These are phyloP conservation scores for Excalfactoria chinensis DNA, from an alignment of 2,113 vertebrate species.

Conservation along the genomic window DNA sequence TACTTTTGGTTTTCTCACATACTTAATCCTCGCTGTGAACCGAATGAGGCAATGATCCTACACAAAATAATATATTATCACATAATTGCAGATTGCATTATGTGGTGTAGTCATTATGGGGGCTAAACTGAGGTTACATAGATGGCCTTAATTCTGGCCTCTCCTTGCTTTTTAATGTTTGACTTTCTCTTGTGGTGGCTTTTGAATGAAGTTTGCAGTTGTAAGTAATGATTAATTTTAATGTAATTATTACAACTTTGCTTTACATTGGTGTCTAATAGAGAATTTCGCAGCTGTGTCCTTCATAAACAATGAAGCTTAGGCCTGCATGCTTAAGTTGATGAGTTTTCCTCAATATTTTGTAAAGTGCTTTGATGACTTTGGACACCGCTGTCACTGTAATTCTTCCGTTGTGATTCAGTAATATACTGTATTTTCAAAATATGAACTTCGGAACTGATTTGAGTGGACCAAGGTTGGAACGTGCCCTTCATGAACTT, in stretches of 20 bases:
- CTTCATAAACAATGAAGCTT: background rate
- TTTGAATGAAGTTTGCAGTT: conserved; percentile 6
- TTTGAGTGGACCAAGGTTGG: background rate
- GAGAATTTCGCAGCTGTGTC: background rate
- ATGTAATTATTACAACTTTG: background rate
- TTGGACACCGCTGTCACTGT: background rate
- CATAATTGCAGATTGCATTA: background rate
- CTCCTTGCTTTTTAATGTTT: background rate
- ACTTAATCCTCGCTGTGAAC: conserved; percentile 11
- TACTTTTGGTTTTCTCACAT: background rate
- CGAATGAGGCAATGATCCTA: background rate
- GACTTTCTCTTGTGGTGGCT: background rate
- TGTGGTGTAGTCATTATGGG: background rate
- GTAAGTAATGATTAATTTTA: conserved; percentile 4
- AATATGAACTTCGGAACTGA: background rate
- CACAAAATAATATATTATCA: conserved; percentile 37
- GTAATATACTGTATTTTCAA: background rate
- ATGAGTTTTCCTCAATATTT: background rate
- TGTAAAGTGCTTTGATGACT: background rate
- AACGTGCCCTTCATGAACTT: background rate
- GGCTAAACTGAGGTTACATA: conserved; percentile 15
- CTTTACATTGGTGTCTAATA: background rate
- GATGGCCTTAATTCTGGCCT: background rate
- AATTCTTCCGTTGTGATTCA: background rate
- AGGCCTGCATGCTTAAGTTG: background rate